A percentile compares a stretch with the other conserved stretches of the same genome.
Conservation (phyloP, 2,797 vertebrate species). For the Gymnopithys bicolor region DNA sequence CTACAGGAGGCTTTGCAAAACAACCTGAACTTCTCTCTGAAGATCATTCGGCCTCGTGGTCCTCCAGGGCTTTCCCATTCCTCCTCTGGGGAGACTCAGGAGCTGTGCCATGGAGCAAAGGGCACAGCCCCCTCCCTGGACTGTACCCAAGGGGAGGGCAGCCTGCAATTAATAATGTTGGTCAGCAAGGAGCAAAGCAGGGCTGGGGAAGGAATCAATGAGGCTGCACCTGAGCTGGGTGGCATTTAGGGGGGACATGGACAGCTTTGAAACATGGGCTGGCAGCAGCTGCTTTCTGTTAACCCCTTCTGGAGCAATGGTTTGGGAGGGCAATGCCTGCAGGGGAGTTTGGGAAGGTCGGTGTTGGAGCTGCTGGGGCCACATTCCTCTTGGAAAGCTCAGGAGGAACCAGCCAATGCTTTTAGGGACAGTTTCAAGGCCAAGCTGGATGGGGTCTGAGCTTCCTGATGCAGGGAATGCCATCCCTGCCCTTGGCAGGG, state of each 20-base stretch:
- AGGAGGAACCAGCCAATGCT: background rate
- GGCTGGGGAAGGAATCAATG: background rate
- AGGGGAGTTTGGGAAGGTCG: background rate
- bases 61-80: background rate
- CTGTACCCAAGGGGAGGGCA: background rate
- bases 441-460: background rate
- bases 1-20: background rate
- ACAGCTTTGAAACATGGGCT: background rate
- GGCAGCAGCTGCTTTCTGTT: background rate
- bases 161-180: background rate
- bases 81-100: background rate
- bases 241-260: background rate
- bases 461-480: background rate
- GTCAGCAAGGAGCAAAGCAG: background rate
- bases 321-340: background rate
- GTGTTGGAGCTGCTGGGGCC: background rate
- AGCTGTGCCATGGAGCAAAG: background rate
- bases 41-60: background rate
- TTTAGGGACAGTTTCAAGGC: background rate
- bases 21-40: background rate
- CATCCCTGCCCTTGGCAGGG: background rate
- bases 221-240: background rate
- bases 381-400: background rate
- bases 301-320: background rate
- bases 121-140: background rate